A percentile compares a stretch with the other conserved stretches of the same genome.
These are phyloP conservation scores for Capitulum mitella DNA, from an alignment of 2,888 invertebrate species.

Conservation along the genomic window DNA sequence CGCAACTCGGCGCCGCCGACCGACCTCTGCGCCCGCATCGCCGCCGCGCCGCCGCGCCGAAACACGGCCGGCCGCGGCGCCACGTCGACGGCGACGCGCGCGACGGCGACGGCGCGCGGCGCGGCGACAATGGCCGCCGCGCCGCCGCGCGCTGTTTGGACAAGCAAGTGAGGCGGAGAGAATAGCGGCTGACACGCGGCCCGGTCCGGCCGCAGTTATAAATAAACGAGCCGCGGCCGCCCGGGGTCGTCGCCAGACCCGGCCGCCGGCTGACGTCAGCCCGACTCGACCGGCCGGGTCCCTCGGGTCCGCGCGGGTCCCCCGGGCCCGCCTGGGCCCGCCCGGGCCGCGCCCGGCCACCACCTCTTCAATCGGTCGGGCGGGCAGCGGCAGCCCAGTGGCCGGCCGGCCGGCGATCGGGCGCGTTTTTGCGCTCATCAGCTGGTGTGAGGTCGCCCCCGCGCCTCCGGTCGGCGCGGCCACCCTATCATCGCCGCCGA, in stretches of 20 bases:
- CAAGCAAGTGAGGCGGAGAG: slow-evolving; percentile 3
- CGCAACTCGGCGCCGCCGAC: too few relatives aligned
- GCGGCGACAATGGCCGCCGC: slow-evolving; percentile 4
- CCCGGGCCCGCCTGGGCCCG: too few relatives aligned
- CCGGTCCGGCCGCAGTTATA: neutral
- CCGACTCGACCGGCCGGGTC: too few relatives aligned
- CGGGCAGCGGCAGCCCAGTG: neutral
- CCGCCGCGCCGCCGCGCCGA: neutral
- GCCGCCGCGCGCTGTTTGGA: slow-evolving; percentile 3
- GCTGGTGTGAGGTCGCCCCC: neutral
- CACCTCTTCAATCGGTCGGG: neutral
- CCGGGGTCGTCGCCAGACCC: neutral
- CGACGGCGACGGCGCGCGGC: neutral
- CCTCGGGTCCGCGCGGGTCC: too few relatives aligned
- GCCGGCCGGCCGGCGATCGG: neutral
- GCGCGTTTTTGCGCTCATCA: neutral
- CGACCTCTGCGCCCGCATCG: too few relatives aligned
- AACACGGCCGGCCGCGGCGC: neutral
- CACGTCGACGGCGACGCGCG: neutral
- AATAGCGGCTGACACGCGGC: neutral
- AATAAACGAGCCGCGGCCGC: slow-evolving; percentile 11
- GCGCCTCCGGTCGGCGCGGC: neutral
- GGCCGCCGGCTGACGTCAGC: neutral
- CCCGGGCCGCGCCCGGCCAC: neutral
- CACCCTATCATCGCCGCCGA: neutral